These are phyloP conservation scores for Ammodytes dubius DNA, from an alignment of 2,113 vertebrate species.

Conservation along the genomic window DNA sequence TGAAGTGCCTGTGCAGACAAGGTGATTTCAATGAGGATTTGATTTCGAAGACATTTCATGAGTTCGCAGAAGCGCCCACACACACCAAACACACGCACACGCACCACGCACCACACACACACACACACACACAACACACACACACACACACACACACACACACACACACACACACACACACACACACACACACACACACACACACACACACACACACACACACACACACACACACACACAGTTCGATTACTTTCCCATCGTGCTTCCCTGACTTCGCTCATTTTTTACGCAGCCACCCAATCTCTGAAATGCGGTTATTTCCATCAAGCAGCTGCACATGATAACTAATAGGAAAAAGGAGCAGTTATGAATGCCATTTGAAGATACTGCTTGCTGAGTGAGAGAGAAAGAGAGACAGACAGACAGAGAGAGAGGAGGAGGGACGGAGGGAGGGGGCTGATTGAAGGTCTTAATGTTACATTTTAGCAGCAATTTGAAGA, in stretches of 20 bases:
- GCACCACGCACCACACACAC: conserved; percentile 25
- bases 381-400: conserved; percentile 63
- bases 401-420: conserved; percentile 15
- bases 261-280: conserved; percentile 52
- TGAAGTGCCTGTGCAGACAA: conserved; percentile 57
- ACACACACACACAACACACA: conserved; percentile 26
- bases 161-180: conserved; percentile 22
- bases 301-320: conserved; percentile 65
- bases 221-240: conserved; percentile 32
- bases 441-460: conserved; percentile 23
- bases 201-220: conserved; percentile 20
- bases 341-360: conserved; percentile 67
- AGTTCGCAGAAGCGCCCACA: neutral
- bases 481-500: conserved; percentile 81
- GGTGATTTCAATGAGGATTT: conserved; percentile 51
- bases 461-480: conserved; percentile 77
- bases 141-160: neutral
- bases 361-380: conserved; percentile 70
- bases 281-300: conserved; percentile 28
- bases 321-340: conserved; percentile 63
- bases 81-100: neutral
- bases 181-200: conserved; percentile 37
- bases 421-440: neutral
- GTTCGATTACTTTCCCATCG: conserved; percentile 21
- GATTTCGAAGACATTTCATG: conserved; percentile 46